Evolutionary conservation across 2,113 vertebrate species (phyloP).

Genomic region (Setophaga kirtlandii): DNA sequence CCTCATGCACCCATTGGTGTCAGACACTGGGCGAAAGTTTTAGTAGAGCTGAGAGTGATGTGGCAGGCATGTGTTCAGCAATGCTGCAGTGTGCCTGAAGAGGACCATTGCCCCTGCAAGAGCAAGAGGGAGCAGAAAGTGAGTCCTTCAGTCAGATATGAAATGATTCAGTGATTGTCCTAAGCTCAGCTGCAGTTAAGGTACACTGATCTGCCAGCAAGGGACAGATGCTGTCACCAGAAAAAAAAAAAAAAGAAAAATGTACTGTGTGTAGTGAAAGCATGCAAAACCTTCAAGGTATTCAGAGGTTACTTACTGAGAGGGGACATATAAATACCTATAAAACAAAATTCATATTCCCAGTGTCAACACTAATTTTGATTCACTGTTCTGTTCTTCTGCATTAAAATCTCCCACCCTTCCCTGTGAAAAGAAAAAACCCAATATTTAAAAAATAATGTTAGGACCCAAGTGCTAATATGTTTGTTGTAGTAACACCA

Average conservation of each 20-base stretch:
- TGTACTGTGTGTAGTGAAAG: not conserved
- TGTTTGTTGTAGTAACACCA: not conserved
- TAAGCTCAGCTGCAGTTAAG: not conserved
- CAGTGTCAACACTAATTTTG: not conserved
- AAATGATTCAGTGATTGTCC: not conserved
- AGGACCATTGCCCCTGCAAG: not conserved
- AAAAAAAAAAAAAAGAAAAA: not conserved
- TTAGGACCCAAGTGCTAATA: not conserved
- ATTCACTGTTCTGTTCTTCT: not conserved
- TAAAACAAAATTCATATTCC: not conserved
- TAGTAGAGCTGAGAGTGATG: not conserved
- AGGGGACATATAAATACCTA: not conserved
- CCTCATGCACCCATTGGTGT: accelerated
- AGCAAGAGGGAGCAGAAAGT: not conserved
- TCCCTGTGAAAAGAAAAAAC: not conserved
- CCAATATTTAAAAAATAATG: not conserved
- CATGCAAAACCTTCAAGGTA: not conserved
- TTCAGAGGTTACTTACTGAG: not conserved
- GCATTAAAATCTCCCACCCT: not conserved
- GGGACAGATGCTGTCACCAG: not conserved
- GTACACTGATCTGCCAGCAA: not conserved
- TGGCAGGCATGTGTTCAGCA: not conserved
- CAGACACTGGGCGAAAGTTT: not conserved
- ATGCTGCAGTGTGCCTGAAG: not conserved
- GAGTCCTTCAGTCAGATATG: not conserved